Percentiles rank a stretch among this genome's conserved stretches.
These are phyloP conservation scores for Mercenaria mercenaria DNA, from an alignment of 1,140 invertebrate genomes.

Conservation along the genomic window DNA sequence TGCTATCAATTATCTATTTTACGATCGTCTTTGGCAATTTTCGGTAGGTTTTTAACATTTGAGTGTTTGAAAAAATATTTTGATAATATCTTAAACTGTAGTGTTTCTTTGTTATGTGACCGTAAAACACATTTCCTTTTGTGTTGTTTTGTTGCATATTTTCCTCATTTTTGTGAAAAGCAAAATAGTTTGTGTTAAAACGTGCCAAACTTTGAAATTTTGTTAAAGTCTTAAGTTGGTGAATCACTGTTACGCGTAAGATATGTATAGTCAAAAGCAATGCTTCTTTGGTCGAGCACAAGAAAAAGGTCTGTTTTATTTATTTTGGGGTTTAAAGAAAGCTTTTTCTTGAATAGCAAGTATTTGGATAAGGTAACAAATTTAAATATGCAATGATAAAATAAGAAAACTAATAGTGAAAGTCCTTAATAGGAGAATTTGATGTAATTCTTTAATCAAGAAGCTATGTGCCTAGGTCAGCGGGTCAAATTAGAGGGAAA, in stretches of 20 bases:
- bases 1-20: not conserved
- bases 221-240: not conserved
- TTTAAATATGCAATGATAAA: too few species aligned
- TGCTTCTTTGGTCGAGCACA: not conserved
- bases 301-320: not conserved
- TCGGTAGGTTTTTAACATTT: not conserved
- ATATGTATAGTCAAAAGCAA: not conserved
- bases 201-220: not conserved
- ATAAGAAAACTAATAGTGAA: too few species aligned
- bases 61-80: not conserved
- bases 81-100: slow-evolving; percentile 18
- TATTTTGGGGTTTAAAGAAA: too few species aligned
- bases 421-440: too few species aligned
- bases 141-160: not conserved
- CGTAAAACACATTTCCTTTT: slow-evolving; percentile 4
- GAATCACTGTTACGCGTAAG: not conserved
- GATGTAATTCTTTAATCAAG: too few species aligned
- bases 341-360: too few species aligned
- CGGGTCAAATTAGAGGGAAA: too few species aligned
- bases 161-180: not conserved
- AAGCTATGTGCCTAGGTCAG: too few species aligned
- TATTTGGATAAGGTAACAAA: too few species aligned
- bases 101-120: not conserved
- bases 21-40: not conserved
- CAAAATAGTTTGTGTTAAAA: not conserved